Base-by-base conservation (phyloP, 2,888 invertebrate genomes). In the Slavum lentiscoides region DNA sequence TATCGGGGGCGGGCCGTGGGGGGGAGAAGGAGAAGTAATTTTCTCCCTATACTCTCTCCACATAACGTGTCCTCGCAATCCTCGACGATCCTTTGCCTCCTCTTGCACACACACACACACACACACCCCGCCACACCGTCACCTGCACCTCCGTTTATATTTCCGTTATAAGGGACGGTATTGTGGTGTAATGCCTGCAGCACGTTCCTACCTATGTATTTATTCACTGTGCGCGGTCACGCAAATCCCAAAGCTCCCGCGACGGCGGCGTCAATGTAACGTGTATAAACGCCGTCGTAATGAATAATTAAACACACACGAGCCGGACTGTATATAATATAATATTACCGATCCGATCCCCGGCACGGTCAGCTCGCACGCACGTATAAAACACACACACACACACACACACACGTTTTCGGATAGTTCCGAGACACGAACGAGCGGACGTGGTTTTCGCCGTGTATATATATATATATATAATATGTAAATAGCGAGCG, bases 221-320 rank as follows among this genome's bases (percentile, higher is more conserved):
- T 19, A 9, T 21, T 55, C 55, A 19, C 43, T 17, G 53, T 64
- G 37, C 67, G 7, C 61, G 37, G 76, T 68, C 75, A 76, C 75
- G 75, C 75, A 43, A 76, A 68, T 76, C 75, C 75, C 75, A 76
- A 74, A 74, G 73, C 72, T 39, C 72, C 66, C 21, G n/a, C 64
- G 58, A 17, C 75, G 30, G 69, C 49, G 61, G 69, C 49, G 61
- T 53, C 37, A 67, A 59, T 59, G 23, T 39, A 76, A 3, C 39
- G 19, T 30, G 1, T 30, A 30, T 19, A 30, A 17, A 19, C 6
- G 61, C 19, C 13, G 19, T 17, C 5, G 49, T 76, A 69, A 69
- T 76, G 76, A 76, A 76, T 76, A 69, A 76, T 76, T 76, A 76
- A 76, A 69, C 69, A 17, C 17, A 21, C 17, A 21, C 49, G 49